Evolutionary conservation across 2,113 vertebrate species (phyloP), one percentile per base, ranked within the genome.

Genomic region (Rhinoptilus africanus): DNA sequence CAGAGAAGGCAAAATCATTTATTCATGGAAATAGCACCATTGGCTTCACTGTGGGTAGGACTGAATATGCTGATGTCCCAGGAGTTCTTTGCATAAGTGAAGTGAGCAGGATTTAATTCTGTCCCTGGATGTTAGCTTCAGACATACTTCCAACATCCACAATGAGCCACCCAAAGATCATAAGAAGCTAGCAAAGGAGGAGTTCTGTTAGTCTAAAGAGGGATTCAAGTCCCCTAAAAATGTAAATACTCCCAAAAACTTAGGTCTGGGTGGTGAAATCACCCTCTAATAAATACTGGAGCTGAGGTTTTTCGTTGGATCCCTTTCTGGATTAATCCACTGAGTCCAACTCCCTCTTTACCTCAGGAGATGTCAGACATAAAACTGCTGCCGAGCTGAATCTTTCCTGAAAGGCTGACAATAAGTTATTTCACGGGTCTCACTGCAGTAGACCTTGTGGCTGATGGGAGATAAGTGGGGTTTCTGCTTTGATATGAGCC

Each of bases 51-150:
- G 62, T 88, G 74, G 73, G 76, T 76, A 89, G 74, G 57, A 88
- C 63, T 76, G 77, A 94, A 79, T 82, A 76, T 47, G 51, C 59
- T 72, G 59, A 47, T 88, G n/a, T 94, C 62, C 85, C 47, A 24
- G 56, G 87, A 94, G 45, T 79, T 92, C 69, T 93, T 91, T 93
- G 67, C 63, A 28, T 74, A 79, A 91, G 62, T 80, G 77, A 95
- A 93, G 26, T 60, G 32, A 73, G 62, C 87, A 67, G 45, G 77
- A 96, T 94, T 95, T 95, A 85, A 62, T 89, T 94, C 81, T 89
- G 41, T 59, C 85, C 23, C 73, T 94, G 83, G 66, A 92, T 82
- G 73, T 91, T 92, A 78, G 37, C 62, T 93, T 93, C 62, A 91
- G 69, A 92, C 53, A 14, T 57, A 62, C 9, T 87, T 84, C 84